Evolutionary conservation across 2,888 invertebrate genomes (phyloP).

Genomic region (Drosophila acutilabella): DNA sequence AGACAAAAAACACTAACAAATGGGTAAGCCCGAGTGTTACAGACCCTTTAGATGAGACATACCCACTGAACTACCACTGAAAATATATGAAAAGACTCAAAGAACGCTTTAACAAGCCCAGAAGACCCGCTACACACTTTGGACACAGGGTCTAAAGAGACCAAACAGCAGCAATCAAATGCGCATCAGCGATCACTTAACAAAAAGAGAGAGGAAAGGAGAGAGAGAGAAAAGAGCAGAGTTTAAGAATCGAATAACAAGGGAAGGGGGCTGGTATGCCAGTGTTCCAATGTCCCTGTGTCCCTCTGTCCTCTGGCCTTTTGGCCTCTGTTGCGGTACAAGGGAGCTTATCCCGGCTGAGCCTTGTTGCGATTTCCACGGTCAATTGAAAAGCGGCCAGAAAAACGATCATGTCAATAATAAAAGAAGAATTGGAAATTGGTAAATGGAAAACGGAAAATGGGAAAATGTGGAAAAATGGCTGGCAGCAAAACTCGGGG

Average conservation of each 20-base stretch:
- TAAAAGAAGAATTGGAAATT: constrained; percentile 9
- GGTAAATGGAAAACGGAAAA: background rate
- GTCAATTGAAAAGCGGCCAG: constrained; percentile 82
- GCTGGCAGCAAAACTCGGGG: constrained; percentile 16
- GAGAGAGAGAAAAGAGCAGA: constrained; percentile 48
- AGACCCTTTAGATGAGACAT: background rate
- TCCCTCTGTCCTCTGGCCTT: background rate
- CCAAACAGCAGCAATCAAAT: constrained; percentile 69
- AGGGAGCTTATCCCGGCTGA: constrained; percentile 81
- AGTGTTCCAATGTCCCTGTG: too few relatives aligned
- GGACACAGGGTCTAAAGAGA: background rate
- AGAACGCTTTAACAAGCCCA: background rate
- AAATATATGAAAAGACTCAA: too few relatives aligned
- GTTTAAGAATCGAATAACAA: background rate
- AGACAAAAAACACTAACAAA: background rate
- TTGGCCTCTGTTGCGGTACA: constrained; percentile 61
- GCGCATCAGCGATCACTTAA: constrained; percentile 73
- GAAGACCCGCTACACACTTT: background rate
- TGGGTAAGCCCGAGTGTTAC: background rate
- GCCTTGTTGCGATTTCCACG: constrained; percentile 82
- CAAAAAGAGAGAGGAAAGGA: constrained; percentile 15
- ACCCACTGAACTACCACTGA: too few relatives aligned
- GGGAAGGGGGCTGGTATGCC: constrained; percentile 9
- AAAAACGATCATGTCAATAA: constrained; percentile 68
- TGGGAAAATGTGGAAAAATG: constrained; percentile 2